Percentiles rank a stretch among this genome's conserved stretches.
Evolutionary conservation across 2,797 vertebrate genomes (phyloP).

Genomic region (Lepus oiostolus): DNA sequence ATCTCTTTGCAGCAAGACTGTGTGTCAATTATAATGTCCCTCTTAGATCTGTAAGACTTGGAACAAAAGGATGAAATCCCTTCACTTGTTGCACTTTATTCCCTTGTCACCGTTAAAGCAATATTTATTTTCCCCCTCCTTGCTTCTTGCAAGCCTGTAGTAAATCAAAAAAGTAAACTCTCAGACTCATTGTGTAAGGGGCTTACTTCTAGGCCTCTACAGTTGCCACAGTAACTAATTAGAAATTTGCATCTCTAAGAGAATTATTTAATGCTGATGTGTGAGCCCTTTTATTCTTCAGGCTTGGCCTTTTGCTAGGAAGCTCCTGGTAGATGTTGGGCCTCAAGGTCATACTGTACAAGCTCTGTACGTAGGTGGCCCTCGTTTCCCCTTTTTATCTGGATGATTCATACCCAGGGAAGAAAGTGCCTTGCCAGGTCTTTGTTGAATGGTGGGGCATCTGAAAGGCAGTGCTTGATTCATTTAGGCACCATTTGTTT

Average conservation of each 20-base stretch:
- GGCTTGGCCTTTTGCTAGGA: constrained; percentile 91
- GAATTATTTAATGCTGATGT: constrained; percentile 93
- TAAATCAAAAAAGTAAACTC: constrained; percentile 93
- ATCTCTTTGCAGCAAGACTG: constrained; percentile 80
- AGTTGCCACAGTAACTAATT: constrained; percentile 93
- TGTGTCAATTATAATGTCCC: constrained; percentile 77
- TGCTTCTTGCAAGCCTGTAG: constrained; percentile 87
- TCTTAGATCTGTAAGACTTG: constrained; percentile 84
- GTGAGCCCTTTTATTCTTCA: constrained; percentile 90
- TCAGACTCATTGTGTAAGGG: constrained; percentile 90
- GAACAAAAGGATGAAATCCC: constrained; percentile 87
- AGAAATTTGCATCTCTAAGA: constrained; percentile 92
- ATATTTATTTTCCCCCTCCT: constrained; percentile 89
- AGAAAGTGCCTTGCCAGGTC: constrained; percentile 90
- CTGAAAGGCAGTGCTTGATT: constrained; percentile 90
- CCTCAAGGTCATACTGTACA: constrained; percentile 92
- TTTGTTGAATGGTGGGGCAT: constrained; percentile 88
- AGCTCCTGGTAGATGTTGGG: constrained; percentile 91
- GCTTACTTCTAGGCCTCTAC: constrained; percentile 90
- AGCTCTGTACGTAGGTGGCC: constrained; percentile 92
- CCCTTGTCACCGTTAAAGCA: constrained; percentile 90
- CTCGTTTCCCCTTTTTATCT: constrained; percentile 88
- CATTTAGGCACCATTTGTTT: constrained; percentile 91
- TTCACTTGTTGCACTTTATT: constrained; percentile 88
- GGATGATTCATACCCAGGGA: constrained; percentile 91